These are phyloP conservation scores for Portunus trituberculatus DNA, from an alignment of 1,140 invertebrate genomes.

Conservation along the genomic window DNA sequence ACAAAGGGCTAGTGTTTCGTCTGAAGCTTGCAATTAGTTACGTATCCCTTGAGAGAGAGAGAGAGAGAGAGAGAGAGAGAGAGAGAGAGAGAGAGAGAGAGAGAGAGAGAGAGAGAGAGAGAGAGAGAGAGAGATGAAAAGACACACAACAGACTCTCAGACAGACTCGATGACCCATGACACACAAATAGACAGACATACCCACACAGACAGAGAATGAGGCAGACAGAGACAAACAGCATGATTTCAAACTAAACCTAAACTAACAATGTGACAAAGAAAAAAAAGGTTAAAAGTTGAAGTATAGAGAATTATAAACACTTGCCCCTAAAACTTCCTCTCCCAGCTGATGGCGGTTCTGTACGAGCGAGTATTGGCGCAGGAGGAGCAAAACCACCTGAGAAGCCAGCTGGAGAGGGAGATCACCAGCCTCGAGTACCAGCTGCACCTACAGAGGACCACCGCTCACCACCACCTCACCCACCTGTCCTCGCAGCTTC, in stretches of 20 bases:
- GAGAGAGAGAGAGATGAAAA: too few species aligned
- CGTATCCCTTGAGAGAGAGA: too few species aligned
- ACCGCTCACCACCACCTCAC: background rate
- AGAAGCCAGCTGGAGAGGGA: conserved; percentile 57
- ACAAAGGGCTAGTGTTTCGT: too few species aligned
- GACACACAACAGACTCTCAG: too few species aligned
- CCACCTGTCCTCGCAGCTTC: background rate
- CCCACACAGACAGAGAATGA: background rate
- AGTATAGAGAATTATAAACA: background rate
- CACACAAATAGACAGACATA: too few species aligned
- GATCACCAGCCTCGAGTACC: conserved; percentile 50
- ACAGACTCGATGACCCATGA: too few species aligned
- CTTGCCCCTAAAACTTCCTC: background rate
- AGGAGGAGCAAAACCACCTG: conserved; percentile 50
- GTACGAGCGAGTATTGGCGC: conserved; percentile 62
- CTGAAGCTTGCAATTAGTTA: too few species aligned
- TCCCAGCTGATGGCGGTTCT: conserved; percentile 66
- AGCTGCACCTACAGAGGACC: conserved; percentile 13
- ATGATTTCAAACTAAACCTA: background rate
- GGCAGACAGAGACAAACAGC: background rate
- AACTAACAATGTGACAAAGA: too few species aligned
- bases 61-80: too few species aligned
- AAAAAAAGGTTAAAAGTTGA: too few species aligned
- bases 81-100: too few species aligned
- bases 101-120: too few species aligned